Percentiles rank a stretch among this genome's conserved stretches.
Evolutionary conservation across 2,888 invertebrate genomes (phyloP).

Genomic region (Dioctria linearis): DNA sequence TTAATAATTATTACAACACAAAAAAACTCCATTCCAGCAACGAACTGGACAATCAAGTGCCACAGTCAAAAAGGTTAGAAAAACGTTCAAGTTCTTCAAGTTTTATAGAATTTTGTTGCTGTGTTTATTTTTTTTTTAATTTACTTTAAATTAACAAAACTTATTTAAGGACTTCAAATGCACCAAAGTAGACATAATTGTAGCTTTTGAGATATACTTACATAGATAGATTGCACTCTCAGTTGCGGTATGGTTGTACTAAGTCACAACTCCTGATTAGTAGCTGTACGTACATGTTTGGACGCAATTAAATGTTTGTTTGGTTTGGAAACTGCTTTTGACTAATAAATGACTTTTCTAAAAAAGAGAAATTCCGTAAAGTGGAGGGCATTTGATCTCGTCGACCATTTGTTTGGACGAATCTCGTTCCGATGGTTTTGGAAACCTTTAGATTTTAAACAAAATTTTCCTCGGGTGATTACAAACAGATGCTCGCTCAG

Average conservation of each 20-base stretch:
- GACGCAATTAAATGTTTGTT: slow-evolving; percentile 25
- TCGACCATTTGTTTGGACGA: not conserved
- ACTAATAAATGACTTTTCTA: slow-evolving; percentile 21
- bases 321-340: slow-evolving; percentile 8
- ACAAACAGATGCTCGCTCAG: not conserved
- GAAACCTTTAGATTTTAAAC: not conserved
- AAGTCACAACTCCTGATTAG: not conserved
- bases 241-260: slow-evolving; percentile 15
- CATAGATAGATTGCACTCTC: slow-evolving; percentile 11
- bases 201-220: slow-evolving; percentile 13
- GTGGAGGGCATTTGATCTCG: slow-evolving; percentile 10
- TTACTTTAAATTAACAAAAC: slow-evolving; percentile 17
- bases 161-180: slow-evolving; percentile 31
- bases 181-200: slow-evolving; percentile 29
- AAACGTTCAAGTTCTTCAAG: slow-evolving; percentile 37
- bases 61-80: slow-evolving; percentile 70
- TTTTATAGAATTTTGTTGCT: slow-evolving; percentile 40
- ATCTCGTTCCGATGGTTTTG: not conserved
- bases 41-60: slow-evolving; percentile 68
- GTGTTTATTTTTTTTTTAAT: slow-evolving; percentile 5
- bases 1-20: slow-evolving; percentile 52
- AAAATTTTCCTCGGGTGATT: not conserved
- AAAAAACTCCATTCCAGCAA: slow-evolving; percentile 69
- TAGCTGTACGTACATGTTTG: slow-evolving; percentile 9
- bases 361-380: not conserved